Percentiles rank a stretch among this genome's conserved stretches.
Evolutionary conservation across 2,888 invertebrate species (phyloP).

Genomic region (Oscheius onirici): DNA sequence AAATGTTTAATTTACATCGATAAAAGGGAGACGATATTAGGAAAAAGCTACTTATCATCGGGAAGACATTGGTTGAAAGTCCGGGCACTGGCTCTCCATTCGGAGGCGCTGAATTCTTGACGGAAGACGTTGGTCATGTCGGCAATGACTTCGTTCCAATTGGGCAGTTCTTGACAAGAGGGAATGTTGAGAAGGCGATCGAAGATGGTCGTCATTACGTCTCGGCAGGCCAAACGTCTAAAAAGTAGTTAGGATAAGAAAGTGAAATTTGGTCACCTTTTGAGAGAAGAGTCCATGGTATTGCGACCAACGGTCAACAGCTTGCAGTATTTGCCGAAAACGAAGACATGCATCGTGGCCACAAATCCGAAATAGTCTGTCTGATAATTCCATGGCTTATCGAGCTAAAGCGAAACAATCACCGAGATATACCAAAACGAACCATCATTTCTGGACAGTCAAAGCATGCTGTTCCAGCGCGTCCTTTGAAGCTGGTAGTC

Average conservation of each 20-base stretch:
- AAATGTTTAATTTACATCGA: too few species aligned
- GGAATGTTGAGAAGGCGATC: slow-evolving; percentile 84
- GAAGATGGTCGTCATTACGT: slow-evolving; percentile 83
- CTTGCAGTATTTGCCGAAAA: slow-evolving; percentile 84
- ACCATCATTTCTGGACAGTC: slow-evolving; percentile 82
- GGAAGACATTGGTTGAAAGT: slow-evolving; percentile 59
- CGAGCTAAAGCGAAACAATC: slow-evolving; percentile 74
- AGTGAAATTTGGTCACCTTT: slow-evolving; percentile 47
- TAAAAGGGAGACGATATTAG: too few species aligned
- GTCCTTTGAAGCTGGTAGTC: slow-evolving; percentile 75
- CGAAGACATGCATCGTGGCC: slow-evolving; percentile 85
- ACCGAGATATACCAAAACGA: neutral
- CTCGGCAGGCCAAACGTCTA: slow-evolving; percentile 73
- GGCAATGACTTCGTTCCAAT: slow-evolving; percentile 75
- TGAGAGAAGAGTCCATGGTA: slow-evolving; percentile 58
- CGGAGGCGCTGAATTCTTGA: slow-evolving; percentile 10
- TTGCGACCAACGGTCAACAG: slow-evolving; percentile 76
- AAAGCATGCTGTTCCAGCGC: slow-evolving; percentile 77
- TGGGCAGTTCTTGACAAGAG: slow-evolving; percentile 82
- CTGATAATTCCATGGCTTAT: slow-evolving; percentile 84
- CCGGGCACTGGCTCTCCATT: slow-evolving; percentile 20
- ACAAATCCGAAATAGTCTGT: slow-evolving; percentile 90
- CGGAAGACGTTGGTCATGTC: slow-evolving; percentile 19
- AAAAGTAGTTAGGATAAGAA: neutral
- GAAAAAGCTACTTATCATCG: neutral